Conservation (phyloP, 2,888 invertebrate genomes). For the Thumatha senex region DNA sequence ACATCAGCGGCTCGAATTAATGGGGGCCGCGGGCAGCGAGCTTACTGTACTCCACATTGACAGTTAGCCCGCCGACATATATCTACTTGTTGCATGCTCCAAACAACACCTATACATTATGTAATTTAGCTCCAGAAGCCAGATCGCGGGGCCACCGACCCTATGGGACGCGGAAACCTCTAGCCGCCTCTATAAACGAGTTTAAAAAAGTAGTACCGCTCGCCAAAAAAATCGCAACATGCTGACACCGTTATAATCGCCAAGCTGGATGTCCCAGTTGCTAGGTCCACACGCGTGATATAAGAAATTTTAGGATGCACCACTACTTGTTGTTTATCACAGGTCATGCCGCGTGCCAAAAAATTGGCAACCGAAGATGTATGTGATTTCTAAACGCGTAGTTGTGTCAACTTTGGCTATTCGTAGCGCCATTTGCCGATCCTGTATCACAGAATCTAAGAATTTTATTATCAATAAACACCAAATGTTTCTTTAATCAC, state of each 20-base stretch:
- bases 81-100: conserved; percentile 83
- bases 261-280: conserved; percentile 83
- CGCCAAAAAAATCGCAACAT: conserved; percentile 85
- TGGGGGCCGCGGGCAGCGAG: conserved; percentile 81
- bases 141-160: conserved; percentile 80
- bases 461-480: conserved; percentile 73
- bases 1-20: conserved; percentile 83
- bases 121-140: conserved; percentile 82
- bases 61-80: conserved; percentile 83
- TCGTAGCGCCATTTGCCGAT: conserved; percentile 83
- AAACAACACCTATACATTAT: conserved; percentile 81
- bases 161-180: conserved; percentile 83
- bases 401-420: conserved; percentile 83
- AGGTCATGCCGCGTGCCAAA: conserved; percentile 70
- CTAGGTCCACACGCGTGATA: conserved; percentile 72
- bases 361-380: conserved; percentile 67
- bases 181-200: conserved; percentile 83
- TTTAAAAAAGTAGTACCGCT: conserved; percentile 84
- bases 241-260: conserved; percentile 84
- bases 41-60: conserved; percentile 84
- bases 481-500: conserved; percentile 67
- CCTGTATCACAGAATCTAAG: conserved; percentile 76
- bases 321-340: conserved; percentile 73
- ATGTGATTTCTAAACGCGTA: conserved; percentile 80
- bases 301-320: conserved; percentile 74